phyloP scores from a whole-genome alignment of 2,888 invertebrate genomes.

The Trilocha varians region DNA sequence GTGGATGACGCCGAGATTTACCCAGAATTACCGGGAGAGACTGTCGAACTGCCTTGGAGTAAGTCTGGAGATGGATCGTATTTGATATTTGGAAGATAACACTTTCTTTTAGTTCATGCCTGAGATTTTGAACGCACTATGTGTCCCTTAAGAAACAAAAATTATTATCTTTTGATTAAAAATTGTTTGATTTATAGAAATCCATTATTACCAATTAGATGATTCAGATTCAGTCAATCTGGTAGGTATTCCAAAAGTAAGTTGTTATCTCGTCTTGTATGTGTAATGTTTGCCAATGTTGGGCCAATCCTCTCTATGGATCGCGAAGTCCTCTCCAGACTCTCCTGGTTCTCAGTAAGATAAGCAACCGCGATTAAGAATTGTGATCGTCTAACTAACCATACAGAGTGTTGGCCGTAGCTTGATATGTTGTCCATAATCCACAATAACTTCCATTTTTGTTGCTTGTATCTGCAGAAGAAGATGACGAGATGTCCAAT shows the following conservation, averaged over 20 bases:
- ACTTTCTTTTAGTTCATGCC: slow-evolving; percentile 22
- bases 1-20: slow-evolving; percentile 33
- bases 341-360: slow-evolving; percentile 14
- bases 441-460: too few species aligned
- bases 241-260: slow-evolving; percentile 15
- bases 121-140: too few species aligned
- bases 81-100: slow-evolving; percentile 26
- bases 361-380: slow-evolving; percentile 11
- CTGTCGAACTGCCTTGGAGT: slow-evolving; percentile 67
- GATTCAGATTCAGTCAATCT: neutral
- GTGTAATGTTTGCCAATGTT: slow-evolving; percentile 45
- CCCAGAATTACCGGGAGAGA: slow-evolving; percentile 61
- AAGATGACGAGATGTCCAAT: too few species aligned
- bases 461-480: too few species aligned
- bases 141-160: too few species aligned
- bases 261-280: slow-evolving; percentile 45
- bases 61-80: slow-evolving; percentile 31
- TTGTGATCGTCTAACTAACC: slow-evolving; percentile 16
- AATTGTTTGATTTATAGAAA: too few species aligned
- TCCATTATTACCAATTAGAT: neutral
- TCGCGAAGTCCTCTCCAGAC: slow-evolving; percentile 31
- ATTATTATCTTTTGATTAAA: too few species aligned
- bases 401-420: slow-evolving; percentile 67
- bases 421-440: slow-evolving; percentile 37
- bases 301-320: slow-evolving; percentile 70